These are phyloP conservation scores for Poecilia gillii DNA, from an alignment of 2,797 vertebrate species.

Conservation along the genomic window DNA sequence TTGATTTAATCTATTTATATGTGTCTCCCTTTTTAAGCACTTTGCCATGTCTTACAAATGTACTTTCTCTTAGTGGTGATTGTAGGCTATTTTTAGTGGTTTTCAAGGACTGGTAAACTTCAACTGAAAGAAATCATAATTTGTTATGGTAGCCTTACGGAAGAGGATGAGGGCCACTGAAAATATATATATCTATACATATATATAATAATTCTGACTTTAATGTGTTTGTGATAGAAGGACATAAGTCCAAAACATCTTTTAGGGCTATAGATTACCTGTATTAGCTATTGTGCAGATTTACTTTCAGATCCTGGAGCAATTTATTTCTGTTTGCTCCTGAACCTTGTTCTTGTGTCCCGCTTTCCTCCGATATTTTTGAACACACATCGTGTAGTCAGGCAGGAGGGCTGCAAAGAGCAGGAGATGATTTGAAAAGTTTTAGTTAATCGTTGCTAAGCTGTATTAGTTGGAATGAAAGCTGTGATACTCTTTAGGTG, in stretches of 20 bases:
- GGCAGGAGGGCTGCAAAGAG: neutral
- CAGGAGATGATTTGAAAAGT: neutral
- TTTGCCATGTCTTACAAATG: neutral
- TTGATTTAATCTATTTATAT: neutral
- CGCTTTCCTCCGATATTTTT: neutral
- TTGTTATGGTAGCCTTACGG: neutral
- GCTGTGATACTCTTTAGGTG: constrained; percentile 33
- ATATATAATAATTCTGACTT: too few species aligned
- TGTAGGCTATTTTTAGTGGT: neutral
- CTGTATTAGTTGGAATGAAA: constrained; percentile 40
- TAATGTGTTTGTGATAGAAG: neutral
- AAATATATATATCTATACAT: too few species aligned
- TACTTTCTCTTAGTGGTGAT: neutral
- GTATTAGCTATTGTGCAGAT: neutral
- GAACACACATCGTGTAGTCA: neutral
- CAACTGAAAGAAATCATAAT: neutral
- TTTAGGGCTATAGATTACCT: neutral
- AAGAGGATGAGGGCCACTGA: too few species aligned
- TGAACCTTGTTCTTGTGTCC: neutral
- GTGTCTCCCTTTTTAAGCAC: neutral
- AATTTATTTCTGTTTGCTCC: neutral
- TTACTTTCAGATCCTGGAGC: neutral
- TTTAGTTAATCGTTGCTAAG: constrained; percentile 27
- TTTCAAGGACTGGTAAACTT: neutral
- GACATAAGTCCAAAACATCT: neutral